phyloP scores from a whole-genome alignment of 2,797 vertebrate genomes.

The Mus minutoides region DNA sequence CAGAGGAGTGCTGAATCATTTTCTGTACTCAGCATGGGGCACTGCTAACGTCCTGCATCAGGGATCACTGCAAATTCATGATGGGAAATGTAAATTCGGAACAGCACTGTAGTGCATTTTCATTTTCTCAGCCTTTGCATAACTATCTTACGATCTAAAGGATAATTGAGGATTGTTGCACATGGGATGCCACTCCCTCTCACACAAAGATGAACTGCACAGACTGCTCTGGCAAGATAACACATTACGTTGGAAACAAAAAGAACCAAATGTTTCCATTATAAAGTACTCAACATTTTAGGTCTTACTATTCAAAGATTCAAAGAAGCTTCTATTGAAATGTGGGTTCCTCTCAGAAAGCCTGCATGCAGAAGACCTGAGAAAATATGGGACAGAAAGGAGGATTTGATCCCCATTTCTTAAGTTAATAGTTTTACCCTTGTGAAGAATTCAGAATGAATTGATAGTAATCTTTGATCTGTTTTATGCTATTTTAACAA shows the following conservation, averaged over 20 bases:
- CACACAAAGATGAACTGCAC: background rate
- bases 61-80: constrained; percentile 59
- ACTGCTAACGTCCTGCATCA: constrained; percentile 61
- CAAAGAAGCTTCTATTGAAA: constrained; percentile 45
- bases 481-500: background rate
- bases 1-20: constrained; percentile 66
- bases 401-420: background rate
- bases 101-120: background rate
- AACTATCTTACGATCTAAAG: constrained; percentile 3
- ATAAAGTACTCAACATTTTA: constrained; percentile 4
- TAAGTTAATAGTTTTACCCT: background rate
- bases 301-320: background rate
- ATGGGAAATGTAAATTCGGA: constrained; percentile 61
- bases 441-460: background rate
- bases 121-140: background rate
- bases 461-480: background rate
- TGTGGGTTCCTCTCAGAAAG: background rate
- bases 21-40: background rate
- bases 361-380: background rate
- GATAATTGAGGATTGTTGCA: background rate
- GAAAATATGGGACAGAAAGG: background rate
- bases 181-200: background rate
- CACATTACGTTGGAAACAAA: background rate
- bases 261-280: background rate
- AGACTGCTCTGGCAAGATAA: background rate